Conservation (phyloP, 1,140 invertebrate genomes). For the Charaxes varanes region DNA sequence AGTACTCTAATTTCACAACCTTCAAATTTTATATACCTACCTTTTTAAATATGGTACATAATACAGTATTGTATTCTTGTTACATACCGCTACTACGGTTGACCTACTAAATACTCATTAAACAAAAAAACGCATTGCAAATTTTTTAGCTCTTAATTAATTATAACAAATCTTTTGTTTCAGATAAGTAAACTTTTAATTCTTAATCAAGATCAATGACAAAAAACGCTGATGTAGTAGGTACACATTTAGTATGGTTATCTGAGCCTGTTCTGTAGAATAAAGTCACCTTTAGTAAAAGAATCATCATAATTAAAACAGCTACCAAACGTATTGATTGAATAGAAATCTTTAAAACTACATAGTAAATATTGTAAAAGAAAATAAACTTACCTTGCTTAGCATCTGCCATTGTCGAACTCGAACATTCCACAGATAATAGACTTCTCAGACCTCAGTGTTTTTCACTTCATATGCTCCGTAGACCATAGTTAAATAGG, state of each 20-base stretch:
- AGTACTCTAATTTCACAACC: not conserved
- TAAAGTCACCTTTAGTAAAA: not conserved
- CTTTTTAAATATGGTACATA: not conserved
- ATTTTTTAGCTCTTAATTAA: too few species aligned
- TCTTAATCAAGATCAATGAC: not conserved
- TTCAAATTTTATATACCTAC: not conserved
- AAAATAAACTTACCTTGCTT: slow-evolving; percentile 54
- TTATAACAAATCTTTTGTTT: not conserved
- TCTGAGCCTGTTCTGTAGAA: not conserved
- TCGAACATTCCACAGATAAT: not conserved
- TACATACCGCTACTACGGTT: too few species aligned
- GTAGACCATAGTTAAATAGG: too few species aligned
- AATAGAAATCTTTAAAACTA: slow-evolving; percentile 4
- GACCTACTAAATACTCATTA: too few species aligned
- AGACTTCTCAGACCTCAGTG: too few species aligned
- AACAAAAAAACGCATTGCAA: too few species aligned
- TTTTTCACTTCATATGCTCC: too few species aligned
- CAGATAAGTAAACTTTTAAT: not conserved
- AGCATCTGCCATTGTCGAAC: slow-evolving; percentile 62
- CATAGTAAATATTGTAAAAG: too few species aligned
- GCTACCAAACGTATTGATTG: slow-evolving; percentile 1
- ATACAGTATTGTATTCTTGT: not conserved
- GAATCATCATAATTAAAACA: not conserved
- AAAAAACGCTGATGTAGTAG: slow-evolving; percentile 1
- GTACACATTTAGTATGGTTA: slow-evolving; percentile 1